Conservation (phyloP, 2,888 invertebrate genomes). For the Machimus rusticus region DNA sequence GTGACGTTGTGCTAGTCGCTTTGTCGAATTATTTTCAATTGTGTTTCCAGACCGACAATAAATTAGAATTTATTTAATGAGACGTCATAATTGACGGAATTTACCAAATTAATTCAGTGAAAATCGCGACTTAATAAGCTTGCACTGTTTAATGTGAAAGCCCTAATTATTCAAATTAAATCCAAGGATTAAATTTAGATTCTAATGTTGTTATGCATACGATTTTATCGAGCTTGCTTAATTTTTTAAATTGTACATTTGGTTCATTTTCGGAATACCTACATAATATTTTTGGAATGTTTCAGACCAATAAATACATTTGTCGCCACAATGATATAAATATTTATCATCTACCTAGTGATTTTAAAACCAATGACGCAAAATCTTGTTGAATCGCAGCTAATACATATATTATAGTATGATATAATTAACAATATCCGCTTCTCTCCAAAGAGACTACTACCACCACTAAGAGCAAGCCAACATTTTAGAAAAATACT, state of each 20-base stretch:
- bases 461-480: too few species aligned
- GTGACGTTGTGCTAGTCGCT: not conserved
- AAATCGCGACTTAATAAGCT: not conserved
- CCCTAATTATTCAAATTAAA: not conserved
- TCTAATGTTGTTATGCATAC: not conserved
- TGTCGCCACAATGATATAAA: too few species aligned
- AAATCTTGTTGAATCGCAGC: too few species aligned
- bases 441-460: too few species aligned
- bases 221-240: not conserved
- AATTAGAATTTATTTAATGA: not conserved
- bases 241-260: not conserved
- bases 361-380: too few species aligned
- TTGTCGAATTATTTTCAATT: not conserved
- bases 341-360: too few species aligned
- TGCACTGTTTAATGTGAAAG: not conserved
- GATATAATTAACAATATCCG: too few species aligned
- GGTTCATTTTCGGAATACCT: not conserved
- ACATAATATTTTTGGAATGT: too few species aligned
- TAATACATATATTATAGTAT: too few species aligned
- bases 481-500: too few species aligned
- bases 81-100: not conserved
- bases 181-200: not conserved
- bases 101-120: not conserved
- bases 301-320: too few species aligned
- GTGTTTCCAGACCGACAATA: not conserved